These are phyloP conservation scores for Malachius bipustulatus DNA, from an alignment of 2,888 invertebrate genomes.

Conservation along the genomic window DNA sequence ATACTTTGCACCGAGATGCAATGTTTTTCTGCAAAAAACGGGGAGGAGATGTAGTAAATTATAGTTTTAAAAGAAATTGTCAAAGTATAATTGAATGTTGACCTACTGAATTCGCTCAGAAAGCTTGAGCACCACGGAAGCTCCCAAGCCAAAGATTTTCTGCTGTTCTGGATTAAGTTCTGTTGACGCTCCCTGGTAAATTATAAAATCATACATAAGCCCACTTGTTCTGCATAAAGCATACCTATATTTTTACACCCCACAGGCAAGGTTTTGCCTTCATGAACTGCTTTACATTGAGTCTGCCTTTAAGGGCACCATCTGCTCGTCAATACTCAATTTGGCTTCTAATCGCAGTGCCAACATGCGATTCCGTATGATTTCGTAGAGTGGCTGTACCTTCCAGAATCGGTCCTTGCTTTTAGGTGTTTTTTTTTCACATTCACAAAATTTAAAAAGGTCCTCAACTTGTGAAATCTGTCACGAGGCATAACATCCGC, in stretches of 20 bases:
- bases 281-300: conserved; percentile 2
- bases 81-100: not conserved
- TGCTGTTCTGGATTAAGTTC: conserved; percentile 11
- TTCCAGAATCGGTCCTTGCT: not conserved
- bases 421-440: not conserved
- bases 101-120: not conserved
- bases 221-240: conserved; percentile 20
- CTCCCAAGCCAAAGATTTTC: conserved; percentile 16
- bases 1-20: no score
- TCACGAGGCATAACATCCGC: no score
- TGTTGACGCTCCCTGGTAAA: conserved; percentile 19
- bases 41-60: not conserved
- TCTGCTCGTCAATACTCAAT: not conserved
- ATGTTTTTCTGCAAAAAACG: no score
- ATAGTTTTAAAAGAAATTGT: conserved; percentile 1
- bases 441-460: conserved; percentile 1
- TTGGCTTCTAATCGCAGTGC: not conserved
- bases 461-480: no score
- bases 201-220: conserved; percentile 20
- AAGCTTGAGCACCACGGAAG: conserved; percentile 9
- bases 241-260: conserved; percentile 18
- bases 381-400: not conserved
- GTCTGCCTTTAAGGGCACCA: conserved; percentile 5
- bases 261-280: conserved; percentile 13
- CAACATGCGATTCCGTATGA: not conserved